A percentile compares a stretch with the other conserved stretches of the same genome.
phyloP scores from a whole-genome alignment of 2,113 vertebrate species.

The Benthochromis sp. region DNA sequence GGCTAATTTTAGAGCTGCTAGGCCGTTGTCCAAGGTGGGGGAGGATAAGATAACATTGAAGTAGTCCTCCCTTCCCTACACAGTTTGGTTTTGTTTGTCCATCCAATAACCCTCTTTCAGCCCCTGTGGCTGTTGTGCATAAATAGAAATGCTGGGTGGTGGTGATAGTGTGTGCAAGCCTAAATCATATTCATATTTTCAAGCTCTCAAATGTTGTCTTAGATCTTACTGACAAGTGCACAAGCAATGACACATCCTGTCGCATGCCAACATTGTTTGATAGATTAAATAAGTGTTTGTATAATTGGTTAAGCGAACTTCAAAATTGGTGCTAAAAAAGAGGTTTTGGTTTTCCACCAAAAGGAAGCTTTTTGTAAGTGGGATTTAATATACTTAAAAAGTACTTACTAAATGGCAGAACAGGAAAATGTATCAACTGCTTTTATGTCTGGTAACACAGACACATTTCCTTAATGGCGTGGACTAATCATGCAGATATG shows the following conservation, averaged over 20 bases:
- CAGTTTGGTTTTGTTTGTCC: slow-evolving; percentile 36
- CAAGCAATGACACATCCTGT: not conserved
- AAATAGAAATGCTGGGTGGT: not conserved
- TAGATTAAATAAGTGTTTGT: not conserved
- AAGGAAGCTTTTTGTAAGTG: not conserved
- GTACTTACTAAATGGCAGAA: not conserved
- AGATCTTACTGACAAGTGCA: not conserved
- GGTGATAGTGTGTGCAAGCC: not conserved
- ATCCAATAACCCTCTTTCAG: slow-evolving; percentile 1
- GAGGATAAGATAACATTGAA: slow-evolving; percentile 63
- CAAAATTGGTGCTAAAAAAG: not conserved
- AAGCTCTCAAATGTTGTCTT: not conserved
- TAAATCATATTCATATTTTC: not conserved
- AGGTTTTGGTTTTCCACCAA: not conserved
- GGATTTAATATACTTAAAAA: not conserved
- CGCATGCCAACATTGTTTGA: not conserved
- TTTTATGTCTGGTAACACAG: not conserved
- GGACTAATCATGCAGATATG: not conserved
- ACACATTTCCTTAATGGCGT: not conserved
- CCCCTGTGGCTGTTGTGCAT: not conserved
- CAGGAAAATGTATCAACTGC: not conserved
- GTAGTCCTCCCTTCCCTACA: slow-evolving; percentile 12
- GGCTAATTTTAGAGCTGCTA: slow-evolving; percentile 61
- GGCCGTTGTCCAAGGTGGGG: slow-evolving; percentile 51
- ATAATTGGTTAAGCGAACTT: not conserved